Conservation (phyloP, 2,113 vertebrate species). For the Megatriorchis doriae region DNA sequence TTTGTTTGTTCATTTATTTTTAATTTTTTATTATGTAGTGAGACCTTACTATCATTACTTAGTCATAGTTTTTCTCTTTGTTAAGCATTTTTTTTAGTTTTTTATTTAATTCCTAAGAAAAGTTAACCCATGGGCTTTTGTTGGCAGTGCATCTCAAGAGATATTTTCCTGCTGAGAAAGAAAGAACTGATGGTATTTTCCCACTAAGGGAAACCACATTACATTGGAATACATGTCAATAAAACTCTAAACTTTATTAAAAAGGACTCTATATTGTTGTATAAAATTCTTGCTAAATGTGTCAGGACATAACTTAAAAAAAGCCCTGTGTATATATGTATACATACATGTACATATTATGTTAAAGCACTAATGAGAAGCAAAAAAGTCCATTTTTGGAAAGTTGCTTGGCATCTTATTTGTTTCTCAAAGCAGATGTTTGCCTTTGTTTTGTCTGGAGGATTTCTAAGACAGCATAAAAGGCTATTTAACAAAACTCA, state of each 20-base stretch:
- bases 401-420: neutral
- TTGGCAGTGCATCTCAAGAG: neutral
- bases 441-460: neutral
- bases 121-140: neutral
- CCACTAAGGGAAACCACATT: neutral
- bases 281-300: constrained; percentile 3
- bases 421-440: neutral
- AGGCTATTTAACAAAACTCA: neutral
- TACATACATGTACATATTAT: neutral
- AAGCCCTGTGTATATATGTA: too few relatives aligned
- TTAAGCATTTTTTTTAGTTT: neutral
- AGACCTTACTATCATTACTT: neutral
- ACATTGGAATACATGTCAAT: neutral
- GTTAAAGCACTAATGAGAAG: neutral
- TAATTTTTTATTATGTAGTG: neutral
- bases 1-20: fast-evolving
- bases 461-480: neutral
- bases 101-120: neutral
- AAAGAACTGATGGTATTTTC: neutral
- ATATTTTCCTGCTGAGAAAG: neutral
- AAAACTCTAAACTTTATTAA: constrained; percentile 19
- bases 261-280: neutral
- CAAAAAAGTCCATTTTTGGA: neutral
- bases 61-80: neutral
- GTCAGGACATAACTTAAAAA: neutral